A percentile compares a stretch with the other conserved stretches of the same genome.
Conservation (phyloP, 2,113 vertebrate species). For the Cavia porcellus region DNA sequence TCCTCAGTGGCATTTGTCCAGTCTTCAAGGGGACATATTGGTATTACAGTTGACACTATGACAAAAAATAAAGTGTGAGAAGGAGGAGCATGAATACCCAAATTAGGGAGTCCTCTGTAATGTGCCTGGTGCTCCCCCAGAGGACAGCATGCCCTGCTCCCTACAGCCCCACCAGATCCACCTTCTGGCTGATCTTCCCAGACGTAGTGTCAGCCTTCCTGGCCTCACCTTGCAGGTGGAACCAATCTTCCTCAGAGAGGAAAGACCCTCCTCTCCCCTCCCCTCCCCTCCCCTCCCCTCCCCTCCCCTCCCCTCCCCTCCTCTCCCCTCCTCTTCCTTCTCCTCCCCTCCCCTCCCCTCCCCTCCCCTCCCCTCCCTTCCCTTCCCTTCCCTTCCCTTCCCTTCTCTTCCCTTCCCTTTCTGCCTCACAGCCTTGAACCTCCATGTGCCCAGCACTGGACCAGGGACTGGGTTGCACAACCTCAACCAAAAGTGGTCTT, state of each 20-base stretch:
- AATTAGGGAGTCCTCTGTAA: background rate
- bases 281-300: background rate
- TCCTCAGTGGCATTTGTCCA: background rate
- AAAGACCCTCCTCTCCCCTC: background rate
- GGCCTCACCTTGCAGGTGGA: background rate
- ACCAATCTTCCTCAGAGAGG: background rate
- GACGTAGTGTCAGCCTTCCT: background rate
- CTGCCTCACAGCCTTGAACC: background rate
- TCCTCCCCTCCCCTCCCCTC: too few species aligned
- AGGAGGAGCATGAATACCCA: background rate
- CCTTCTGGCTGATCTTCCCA: background rate
- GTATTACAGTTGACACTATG: background rate
- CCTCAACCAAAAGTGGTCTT: background rate
- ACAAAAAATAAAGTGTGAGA: background rate
- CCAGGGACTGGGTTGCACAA: background rate
- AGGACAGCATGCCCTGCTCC: rapidly evolving
- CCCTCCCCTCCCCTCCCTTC: too few species aligned
- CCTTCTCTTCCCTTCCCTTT: background rate
- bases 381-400: background rate
- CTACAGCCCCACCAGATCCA: rapidly evolving
- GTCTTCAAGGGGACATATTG: background rate
- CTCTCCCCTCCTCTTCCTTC: background rate
- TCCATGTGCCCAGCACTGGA: background rate
- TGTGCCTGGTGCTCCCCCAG: too few species aligned
- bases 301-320: background rate